Evolutionary conservation across 2,113 vertebrate species (phyloP).

Genomic region (Cebus imitator): DNA sequence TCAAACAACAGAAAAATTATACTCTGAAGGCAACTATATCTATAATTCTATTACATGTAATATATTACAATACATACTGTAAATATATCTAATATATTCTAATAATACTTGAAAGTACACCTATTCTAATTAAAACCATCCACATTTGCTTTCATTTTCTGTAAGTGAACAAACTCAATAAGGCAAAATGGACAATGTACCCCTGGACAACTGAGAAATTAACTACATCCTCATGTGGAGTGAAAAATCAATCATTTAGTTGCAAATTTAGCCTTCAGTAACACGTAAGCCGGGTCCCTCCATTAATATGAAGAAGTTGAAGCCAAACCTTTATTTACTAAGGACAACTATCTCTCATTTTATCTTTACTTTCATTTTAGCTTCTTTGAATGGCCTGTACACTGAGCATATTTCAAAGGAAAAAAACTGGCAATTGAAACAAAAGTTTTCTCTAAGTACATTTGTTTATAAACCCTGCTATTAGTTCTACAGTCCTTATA

Average conservation of each 20-base stretch:
- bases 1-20: not conserved
- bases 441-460: constrained; percentile 2
- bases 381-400: not conserved
- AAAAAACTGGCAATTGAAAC: constrained; percentile 25
- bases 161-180: not conserved
- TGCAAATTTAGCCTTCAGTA: not conserved
- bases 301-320: constrained; percentile 13
- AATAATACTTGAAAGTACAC: not conserved
- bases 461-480: not conserved
- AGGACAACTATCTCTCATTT: constrained; percentile 21
- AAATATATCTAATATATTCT: not conserved
- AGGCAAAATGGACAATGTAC: not conserved
- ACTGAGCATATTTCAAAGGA: not conserved
- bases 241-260: not conserved
- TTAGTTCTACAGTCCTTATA: not conserved
- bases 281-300: not conserved
- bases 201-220: constrained; percentile 18
- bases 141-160: constrained; percentile 2
- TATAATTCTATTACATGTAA: not conserved
- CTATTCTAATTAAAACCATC: constrained; percentile 26
- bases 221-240: not conserved
- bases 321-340: constrained; percentile 26
- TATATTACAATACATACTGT: not conserved
- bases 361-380: constrained; percentile 40
- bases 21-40: not conserved